Base-by-base conservation (phyloP, 1,140 invertebrate species). In the Tetraneura akinire region DNA sequence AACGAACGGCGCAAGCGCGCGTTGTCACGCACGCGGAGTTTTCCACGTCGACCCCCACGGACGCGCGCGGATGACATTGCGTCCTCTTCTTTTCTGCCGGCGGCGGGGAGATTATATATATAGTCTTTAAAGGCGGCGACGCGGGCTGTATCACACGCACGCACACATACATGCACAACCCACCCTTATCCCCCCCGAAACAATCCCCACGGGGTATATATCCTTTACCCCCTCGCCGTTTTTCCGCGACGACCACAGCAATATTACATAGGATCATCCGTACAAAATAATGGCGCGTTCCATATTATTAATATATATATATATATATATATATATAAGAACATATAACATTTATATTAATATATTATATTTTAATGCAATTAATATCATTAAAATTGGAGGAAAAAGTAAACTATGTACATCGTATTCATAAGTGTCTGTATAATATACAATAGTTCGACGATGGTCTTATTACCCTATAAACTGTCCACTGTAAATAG, bases 261-360 rank as follows among this genome's bases (percentile, higher is more conserved):
- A 51, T 51, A 16, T 4, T n/a, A 14, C 26, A 71, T 26, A 73
- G 70, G 70, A 73, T 73, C 70, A 73, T 73, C 70, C 49, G 53
- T 76, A 76, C 26, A 76, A 57, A 76, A 57, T 26, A 76, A 76
- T 76, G 71, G 73, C 73, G 73, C 73, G 73, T 51, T 76, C 73
- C 51, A 76, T 76, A 60, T 60, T 60, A 60, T 60, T 60, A 60
- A 26, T 60, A 60, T 26, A 60, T 29, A 23, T 60, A 60, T 29
- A 60, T 29, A 29, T n/a, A n/a, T n/a, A n/a, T n/a, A n/a, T n/a
- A n/a, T n/a, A n/a, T n/a, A n/a, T n/a, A n/a, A n/a, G n/a, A n/a
- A n/a, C n/a, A n/a, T n/a, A n/a, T n/a, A n/a, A n/a, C n/a, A n/a
- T n/a, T n/a, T n/a, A n/a, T n/a, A n/a, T n/a, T n/a, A n/a, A n/a